phyloP scores from a whole-genome alignment of 2,888 invertebrate genomes.

The Maniola hyperantus region DNA sequence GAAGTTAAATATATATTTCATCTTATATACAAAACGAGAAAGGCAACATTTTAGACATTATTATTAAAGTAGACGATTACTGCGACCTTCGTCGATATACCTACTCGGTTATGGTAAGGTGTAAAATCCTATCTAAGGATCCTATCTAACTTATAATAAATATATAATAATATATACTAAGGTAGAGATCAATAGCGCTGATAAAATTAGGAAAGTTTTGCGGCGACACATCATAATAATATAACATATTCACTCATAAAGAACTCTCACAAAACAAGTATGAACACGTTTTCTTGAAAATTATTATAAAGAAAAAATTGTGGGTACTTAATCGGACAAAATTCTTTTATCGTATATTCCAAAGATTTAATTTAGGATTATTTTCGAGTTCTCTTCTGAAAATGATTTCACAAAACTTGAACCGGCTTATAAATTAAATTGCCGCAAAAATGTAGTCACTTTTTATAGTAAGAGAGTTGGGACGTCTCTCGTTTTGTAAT shows the following conservation, averaged over 20 bases:
- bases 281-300: conserved; percentile 6
- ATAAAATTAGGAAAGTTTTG: conserved; percentile 13
- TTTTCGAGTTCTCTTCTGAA: conserved; percentile 17
- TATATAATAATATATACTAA: not conserved
- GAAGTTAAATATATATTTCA: conserved; percentile 20
- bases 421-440: conserved; percentile 32
- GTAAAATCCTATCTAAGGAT: not conserved
- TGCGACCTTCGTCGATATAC: no score
- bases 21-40: no score
- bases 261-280: not conserved
- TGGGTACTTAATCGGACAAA: not conserved
- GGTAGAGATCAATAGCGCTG: conserved; percentile 3
- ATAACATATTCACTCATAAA: not conserved
- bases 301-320: conserved; percentile 6
- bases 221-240: not conserved
- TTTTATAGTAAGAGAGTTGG: conserved; percentile 31
- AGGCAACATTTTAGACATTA: no score
- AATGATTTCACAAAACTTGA: conserved; percentile 24
- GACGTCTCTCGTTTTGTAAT: conserved; percentile 36
- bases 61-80: no score
- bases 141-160: no score
- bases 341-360: conserved; percentile 8
- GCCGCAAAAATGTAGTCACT: conserved; percentile 37
- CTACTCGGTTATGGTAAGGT: not conserved
- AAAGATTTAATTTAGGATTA: conserved; percentile 12